Percentiles rank a stretch among this genome's conserved stretches.
Conservation (phyloP, 2,113 vertebrate genomes). For the Colius striatus region DNA sequence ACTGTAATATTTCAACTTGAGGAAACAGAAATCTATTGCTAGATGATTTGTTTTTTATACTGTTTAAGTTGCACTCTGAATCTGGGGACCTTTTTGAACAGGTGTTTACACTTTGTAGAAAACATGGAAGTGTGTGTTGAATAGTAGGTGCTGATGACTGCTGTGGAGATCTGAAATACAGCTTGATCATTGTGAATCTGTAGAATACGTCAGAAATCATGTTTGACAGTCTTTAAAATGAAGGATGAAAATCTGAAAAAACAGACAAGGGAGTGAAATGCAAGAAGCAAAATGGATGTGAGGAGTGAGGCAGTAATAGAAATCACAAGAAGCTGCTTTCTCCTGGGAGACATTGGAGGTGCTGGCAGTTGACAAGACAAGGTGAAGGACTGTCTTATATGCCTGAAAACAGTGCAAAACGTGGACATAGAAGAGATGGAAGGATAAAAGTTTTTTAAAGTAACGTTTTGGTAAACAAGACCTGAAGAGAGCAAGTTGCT, state of each 20-base stretch:
- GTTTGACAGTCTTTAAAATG: not conserved
- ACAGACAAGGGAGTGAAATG: not conserved
- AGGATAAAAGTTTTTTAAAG: not conserved
- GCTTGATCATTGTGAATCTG: not conserved
- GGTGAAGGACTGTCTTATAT: not conserved
- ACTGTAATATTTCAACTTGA: not conserved
- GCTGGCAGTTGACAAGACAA: not conserved
- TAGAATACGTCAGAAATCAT: slow-evolving; percentile 28
- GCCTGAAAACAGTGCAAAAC: not conserved
- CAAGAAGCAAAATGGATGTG: not conserved
- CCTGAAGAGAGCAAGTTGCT: not conserved
- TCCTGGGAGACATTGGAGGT: not conserved
- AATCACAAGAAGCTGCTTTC: not conserved
- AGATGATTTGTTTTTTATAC: fast-evolving
- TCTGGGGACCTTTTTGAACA: not conserved
- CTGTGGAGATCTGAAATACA: not conserved
- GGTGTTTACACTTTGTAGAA: not conserved
- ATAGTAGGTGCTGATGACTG: not conserved
- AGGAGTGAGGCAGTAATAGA: not conserved
- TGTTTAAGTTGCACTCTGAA: not conserved
- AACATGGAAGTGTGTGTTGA: not conserved
- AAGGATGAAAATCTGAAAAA: not conserved
- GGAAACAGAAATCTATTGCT: not conserved
- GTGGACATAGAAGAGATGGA: not conserved
- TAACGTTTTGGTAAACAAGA: not conserved